Evolutionary conservation across 2,888 invertebrate species (phyloP).

Genomic region (Dryobota labecula): DNA sequence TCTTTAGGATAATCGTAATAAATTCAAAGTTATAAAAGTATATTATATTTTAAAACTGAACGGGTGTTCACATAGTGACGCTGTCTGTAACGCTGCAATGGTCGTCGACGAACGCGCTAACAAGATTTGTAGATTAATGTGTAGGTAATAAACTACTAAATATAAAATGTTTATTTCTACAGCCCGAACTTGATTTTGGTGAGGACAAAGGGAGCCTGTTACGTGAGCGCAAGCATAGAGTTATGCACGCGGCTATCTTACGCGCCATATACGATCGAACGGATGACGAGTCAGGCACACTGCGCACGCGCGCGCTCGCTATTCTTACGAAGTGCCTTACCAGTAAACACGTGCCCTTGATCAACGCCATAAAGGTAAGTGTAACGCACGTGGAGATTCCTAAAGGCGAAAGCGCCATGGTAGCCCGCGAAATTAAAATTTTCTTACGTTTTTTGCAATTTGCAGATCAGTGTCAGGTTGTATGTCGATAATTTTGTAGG

Average conservation of each 20-base stretch:
- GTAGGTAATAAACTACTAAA: background rate
- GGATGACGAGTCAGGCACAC: constrained; percentile 89
- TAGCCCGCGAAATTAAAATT: background rate
- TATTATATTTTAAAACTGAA: background rate
- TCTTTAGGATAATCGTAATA: background rate
- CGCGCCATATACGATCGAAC: constrained; percentile 89
- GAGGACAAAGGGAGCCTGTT: constrained; percentile 75
- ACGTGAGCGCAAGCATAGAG: constrained; percentile 74
- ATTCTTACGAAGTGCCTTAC: constrained; percentile 89
- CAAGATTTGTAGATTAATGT: background rate
- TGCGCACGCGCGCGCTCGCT: constrained; percentile 91
- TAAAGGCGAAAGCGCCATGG: background rate
- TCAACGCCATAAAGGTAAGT: constrained; percentile 73
- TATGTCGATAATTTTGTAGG: background rate
- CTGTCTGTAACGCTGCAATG: background rate
- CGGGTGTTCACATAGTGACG: background rate
- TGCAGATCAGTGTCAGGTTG: background rate
- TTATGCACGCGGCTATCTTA: constrained; percentile 81
- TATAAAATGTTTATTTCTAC: constrained; percentile 3
- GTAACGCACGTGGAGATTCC: background rate
- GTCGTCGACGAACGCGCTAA: background rate
- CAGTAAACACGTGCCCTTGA: constrained; percentile 71
- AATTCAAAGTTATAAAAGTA: background rate
- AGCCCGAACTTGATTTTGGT: constrained; percentile 68
- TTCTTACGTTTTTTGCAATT: background rate